phyloP scores from a whole-genome alignment of 2,888 invertebrate genomes.

The Mamestra brassicae region DNA sequence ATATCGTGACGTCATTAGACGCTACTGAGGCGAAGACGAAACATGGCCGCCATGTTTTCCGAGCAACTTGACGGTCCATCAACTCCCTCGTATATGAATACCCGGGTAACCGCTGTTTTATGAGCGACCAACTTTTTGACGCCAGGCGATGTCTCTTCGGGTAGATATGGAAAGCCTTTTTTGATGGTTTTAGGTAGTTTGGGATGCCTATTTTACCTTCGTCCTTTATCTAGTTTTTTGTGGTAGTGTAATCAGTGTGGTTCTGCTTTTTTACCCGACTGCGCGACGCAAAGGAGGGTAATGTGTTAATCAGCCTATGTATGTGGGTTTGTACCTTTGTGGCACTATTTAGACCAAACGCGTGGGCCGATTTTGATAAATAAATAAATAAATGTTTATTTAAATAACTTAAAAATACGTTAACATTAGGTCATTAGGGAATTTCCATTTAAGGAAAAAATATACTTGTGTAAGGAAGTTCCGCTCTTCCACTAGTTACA shows the following conservation, averaged over 20 bases:
- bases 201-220: slow-evolving; percentile 20
- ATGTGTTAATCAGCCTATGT: too few species aligned
- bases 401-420: too few species aligned
- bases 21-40: slow-evolving; percentile 42
- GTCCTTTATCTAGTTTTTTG: neutral
- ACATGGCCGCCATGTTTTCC: slow-evolving; percentile 58
- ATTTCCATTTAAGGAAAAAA: too few species aligned
- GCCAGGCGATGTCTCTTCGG: slow-evolving; percentile 55
- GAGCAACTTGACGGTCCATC: slow-evolving; percentile 59
- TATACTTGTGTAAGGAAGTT: too few species aligned
- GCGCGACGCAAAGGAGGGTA: too few species aligned
- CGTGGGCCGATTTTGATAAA: too few species aligned
- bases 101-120: slow-evolving; percentile 69
- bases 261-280: too few species aligned
- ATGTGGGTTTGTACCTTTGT: too few species aligned
- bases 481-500: too few species aligned
- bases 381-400: too few species aligned
- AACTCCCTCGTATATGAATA: slow-evolving; percentile 66
- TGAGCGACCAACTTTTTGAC: slow-evolving; percentile 67
- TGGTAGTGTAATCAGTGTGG: slow-evolving; percentile 11
- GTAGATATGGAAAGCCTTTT: slow-evolving; percentile 48
- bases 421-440: too few species aligned
- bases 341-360: too few species aligned
- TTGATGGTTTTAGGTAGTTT: slow-evolving; percentile 33
- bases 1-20: slow-evolving; percentile 56